Percentiles rank a stretch among this genome's conserved stretches.
Evolutionary conservation across 2,113 vertebrate genomes (phyloP).

Genomic region (Mugil cephalus): DNA sequence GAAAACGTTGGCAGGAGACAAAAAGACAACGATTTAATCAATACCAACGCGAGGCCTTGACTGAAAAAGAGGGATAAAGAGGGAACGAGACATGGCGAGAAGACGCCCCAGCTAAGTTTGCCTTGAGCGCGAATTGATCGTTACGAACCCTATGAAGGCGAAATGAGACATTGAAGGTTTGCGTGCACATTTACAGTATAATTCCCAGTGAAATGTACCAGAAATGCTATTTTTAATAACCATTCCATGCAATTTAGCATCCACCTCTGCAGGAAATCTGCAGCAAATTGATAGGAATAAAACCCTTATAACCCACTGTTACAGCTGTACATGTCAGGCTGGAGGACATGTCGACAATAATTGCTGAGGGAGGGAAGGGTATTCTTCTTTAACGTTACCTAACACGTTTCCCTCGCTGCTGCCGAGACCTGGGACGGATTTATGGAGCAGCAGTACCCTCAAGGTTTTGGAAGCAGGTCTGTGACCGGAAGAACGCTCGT

Average conservation of each 20-base stretch:
- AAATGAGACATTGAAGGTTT: slow-evolving; percentile 30
- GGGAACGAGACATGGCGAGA: slow-evolving; percentile 22
- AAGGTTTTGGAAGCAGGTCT: slow-evolving; percentile 48
- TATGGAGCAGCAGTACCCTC: slow-evolving; percentile 32
- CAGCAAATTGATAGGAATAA: background rate
- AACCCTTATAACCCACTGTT: slow-evolving; percentile 9
- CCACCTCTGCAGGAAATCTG: background rate
- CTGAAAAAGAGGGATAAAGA: slow-evolving; percentile 50
- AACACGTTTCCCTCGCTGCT: slow-evolving; percentile 39
- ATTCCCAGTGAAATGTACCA: background rate
- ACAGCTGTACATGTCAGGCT: slow-evolving; percentile 29
- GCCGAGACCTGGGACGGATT: slow-evolving; percentile 51
- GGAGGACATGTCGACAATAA: slow-evolving; percentile 47
- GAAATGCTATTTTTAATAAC: slow-evolving; percentile 6
- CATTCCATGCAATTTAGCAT: background rate
- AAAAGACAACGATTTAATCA: slow-evolving; percentile 77
- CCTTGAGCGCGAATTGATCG: slow-evolving; percentile 66
- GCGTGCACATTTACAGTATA: background rate
- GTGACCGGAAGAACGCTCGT: slow-evolving; percentile 27
- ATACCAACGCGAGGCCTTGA: slow-evolving; percentile 75
- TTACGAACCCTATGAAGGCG: slow-evolving; percentile 35
- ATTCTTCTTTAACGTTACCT: slow-evolving; percentile 42
- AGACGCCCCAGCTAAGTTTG: slow-evolving; percentile 53
- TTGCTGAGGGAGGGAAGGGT: slow-evolving; percentile 44
- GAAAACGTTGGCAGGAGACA: slow-evolving; percentile 74